A percentile compares a stretch with the other conserved stretches of the same genome.
These are phyloP conservation scores for Cassiopea xamachana DNA, from an alignment of 30 jellyfish, hydroid and myxozoan genomes.

Conservation along the genomic window DNA sequence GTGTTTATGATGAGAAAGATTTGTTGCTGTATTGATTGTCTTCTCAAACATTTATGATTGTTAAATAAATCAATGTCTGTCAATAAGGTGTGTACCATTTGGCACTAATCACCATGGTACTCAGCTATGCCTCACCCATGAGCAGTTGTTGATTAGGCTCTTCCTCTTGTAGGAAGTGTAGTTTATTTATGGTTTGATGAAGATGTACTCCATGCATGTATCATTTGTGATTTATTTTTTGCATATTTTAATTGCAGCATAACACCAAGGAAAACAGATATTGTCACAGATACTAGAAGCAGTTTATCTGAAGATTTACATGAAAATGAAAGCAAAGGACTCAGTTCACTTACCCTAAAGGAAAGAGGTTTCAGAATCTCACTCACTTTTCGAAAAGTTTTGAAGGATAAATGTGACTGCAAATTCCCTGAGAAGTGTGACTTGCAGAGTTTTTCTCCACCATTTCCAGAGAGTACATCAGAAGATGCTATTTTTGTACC, in stretches of 20 bases:
- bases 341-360: conserved; percentile 62
- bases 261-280: conserved; percentile 92
- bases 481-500: conserved; percentile 64
- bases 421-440: conserved; percentile 82
- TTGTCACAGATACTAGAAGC: conserved; percentile 54
- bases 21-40: no score
- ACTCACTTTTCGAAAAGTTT: conserved; percentile 83
- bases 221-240: no score
- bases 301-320: background rate
- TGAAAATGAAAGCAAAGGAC: background rate
- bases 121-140: no score
- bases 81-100: no score
- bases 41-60: no score
- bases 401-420: conserved; percentile 77
- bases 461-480: background rate
- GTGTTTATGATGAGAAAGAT: no score
- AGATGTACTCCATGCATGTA: no score
- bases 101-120: no score
- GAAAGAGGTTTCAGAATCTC: conserved; percentile 90
- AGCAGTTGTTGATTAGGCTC: no score
- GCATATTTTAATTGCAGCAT: conserved; percentile 47
- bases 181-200: no score
- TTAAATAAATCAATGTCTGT: no score
- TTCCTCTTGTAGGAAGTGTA: no score
- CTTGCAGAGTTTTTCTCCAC: conserved; percentile 56